Evolutionary conservation across 2,113 vertebrate genomes (phyloP).

Genomic region (Colinus virginianus): DNA sequence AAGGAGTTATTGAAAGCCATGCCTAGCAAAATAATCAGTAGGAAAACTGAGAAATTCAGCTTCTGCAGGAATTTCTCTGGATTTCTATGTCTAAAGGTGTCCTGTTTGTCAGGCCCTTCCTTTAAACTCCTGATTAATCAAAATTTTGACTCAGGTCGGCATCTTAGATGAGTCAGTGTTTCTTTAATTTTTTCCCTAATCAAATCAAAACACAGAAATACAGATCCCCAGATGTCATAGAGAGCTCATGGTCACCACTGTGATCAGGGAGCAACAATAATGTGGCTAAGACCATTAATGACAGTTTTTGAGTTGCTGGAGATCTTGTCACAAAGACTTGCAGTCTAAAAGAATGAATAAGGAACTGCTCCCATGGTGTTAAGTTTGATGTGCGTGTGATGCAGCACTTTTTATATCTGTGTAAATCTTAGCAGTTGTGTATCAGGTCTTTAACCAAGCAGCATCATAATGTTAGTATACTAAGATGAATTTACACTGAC

Average conservation of each 20-base stretch:
- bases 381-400: background rate
- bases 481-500: background rate
- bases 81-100: background rate
- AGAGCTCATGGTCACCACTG: background rate
- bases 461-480: background rate
- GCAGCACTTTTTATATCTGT: background rate
- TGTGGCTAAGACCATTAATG: fast-evolving
- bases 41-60: background rate
- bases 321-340: background rate
- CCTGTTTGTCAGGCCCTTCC: background rate
- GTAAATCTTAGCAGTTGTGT: background rate
- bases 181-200: background rate
- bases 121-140: background rate
- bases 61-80: background rate
- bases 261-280: background rate
- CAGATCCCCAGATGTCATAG: background rate
- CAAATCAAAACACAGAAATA: background rate
- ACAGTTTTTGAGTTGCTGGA: background rate
- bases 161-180: background rate
- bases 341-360: background rate
- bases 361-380: background rate
- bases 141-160: background rate
- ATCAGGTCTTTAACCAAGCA: background rate
- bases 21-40: background rate
- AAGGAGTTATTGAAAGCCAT: background rate